phyloP scores from a whole-genome alignment of 64 coral and sea anemone species.

The Porites australiensis region DNA sequence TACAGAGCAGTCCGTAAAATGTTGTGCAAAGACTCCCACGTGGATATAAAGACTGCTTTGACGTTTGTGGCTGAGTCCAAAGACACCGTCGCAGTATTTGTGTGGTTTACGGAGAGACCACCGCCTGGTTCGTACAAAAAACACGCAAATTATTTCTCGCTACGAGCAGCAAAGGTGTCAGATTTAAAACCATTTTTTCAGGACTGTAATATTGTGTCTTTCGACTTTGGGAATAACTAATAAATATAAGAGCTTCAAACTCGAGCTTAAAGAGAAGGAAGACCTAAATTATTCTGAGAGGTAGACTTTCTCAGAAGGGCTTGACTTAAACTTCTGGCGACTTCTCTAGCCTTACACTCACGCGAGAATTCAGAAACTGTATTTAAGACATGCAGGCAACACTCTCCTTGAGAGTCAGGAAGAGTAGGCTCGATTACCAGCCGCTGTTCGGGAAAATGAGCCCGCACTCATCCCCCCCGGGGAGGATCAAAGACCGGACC shows the following conservation, averaged over 20 bases:
- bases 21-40: conserved; percentile 3
- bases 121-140: conserved; percentile 18
- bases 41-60: not conserved
- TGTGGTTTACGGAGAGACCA: conserved; percentile 43
- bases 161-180: not conserved
- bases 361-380: too few species aligned
- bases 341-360: too few species aligned
- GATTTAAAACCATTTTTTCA: conserved; percentile 19
- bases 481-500: too few species aligned
- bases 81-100: conserved; percentile 11
- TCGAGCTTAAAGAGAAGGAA: too few species aligned
- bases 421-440: too few species aligned
- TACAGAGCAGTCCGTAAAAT: conserved; percentile 17
- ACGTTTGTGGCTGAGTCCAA: conserved; percentile 17
- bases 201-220: conserved; percentile 2
- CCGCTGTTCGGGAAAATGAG: too few species aligned
- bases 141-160: not conserved
- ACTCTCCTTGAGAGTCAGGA: too few species aligned
- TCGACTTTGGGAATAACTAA: not conserved
- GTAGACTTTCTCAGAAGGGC: too few species aligned
- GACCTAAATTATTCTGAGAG: too few species aligned
- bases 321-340: too few species aligned
- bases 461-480: too few species aligned
- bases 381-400: too few species aligned
- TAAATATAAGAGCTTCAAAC: not conserved